A percentile compares a stretch with the other conserved stretches of the same genome.
phyloP scores from a whole-genome alignment of 2,113 vertebrate species.

The Phrynosoma blainvillii region DNA sequence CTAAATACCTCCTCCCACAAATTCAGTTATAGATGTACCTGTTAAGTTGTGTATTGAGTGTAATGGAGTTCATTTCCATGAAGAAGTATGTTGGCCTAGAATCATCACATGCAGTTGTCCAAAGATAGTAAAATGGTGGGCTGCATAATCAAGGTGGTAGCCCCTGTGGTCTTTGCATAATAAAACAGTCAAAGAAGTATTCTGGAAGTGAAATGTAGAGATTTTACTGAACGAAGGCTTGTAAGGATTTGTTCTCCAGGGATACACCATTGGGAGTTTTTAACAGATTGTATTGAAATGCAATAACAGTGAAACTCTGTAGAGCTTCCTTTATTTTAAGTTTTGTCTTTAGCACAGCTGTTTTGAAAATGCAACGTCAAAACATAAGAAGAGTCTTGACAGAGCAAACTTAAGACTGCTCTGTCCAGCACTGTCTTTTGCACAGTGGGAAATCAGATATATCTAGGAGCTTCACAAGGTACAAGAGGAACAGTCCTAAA shows the following conservation, averaged over 20 bases:
- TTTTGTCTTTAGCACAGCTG: neutral
- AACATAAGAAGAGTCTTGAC: no score
- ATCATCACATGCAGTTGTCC: neutral
- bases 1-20: neutral
- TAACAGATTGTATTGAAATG: neutral
- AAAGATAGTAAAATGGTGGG: neutral
- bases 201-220: neutral
- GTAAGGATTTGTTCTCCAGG: neutral
- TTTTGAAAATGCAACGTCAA: neutral
- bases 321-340: neutral
- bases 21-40: neutral
- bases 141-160: conserved; percentile 25
- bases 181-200: neutral
- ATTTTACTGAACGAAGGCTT: conserved; percentile 4
- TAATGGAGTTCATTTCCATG: neutral
- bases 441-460: no score
- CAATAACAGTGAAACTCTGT: neutral
- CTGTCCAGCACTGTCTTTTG: no score
- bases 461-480: no score
- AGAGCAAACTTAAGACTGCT: no score
- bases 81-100: neutral
- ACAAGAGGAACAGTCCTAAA: no score
- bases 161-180: neutral
- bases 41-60: neutral
- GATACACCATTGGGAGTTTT: neutral